Evolutionary conservation across 2,888 invertebrate species (phyloP).

Genomic region (Autographa pulchrina): DNA sequence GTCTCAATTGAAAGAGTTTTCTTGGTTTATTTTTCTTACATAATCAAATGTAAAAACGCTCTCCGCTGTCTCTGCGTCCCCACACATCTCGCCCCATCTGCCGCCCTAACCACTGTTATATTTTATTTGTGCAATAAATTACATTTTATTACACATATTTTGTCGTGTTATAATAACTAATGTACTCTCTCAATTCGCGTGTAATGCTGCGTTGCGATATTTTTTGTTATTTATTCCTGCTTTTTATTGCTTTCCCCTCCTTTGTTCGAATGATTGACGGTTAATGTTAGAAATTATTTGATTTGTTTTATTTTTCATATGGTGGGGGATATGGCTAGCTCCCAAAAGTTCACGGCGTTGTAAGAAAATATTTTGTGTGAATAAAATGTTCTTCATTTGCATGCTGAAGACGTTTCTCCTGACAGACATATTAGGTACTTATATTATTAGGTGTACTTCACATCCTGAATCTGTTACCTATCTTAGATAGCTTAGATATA

Average conservation of each 20-base stretch:
- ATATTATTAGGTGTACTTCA: no score
- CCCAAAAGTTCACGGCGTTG: background rate
- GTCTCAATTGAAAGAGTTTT: no score
- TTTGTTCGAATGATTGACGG: conserved; percentile 63
- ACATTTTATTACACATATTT: conserved; percentile 90
- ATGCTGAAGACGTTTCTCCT: background rate
- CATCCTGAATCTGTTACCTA: no score
- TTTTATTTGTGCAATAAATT: conserved; percentile 89
- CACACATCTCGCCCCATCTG: conserved; percentile 82
- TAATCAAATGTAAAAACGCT: conserved; percentile 17
- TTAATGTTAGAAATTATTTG: conserved; percentile 54
- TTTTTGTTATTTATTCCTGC: conserved; percentile 81
- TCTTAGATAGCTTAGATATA: background rate
- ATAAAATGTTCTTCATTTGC: background rate
- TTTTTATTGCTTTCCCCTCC: conserved; percentile 80
- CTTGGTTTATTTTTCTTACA: no score
- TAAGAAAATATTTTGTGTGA: background rate
- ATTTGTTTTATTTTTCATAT: conserved; percentile 32
- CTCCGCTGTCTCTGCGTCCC: conserved; percentile 53
- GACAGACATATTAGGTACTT: no score
- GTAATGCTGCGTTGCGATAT: conserved; percentile 85
- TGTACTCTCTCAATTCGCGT: conserved; percentile 88
- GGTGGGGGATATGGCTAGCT: background rate
- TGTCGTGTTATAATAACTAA: conserved; percentile 90
- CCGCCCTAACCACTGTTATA: conserved; percentile 89